Conservation (phyloP, 2,888 invertebrate genomes). For the Cerastoderma edule region DNA sequence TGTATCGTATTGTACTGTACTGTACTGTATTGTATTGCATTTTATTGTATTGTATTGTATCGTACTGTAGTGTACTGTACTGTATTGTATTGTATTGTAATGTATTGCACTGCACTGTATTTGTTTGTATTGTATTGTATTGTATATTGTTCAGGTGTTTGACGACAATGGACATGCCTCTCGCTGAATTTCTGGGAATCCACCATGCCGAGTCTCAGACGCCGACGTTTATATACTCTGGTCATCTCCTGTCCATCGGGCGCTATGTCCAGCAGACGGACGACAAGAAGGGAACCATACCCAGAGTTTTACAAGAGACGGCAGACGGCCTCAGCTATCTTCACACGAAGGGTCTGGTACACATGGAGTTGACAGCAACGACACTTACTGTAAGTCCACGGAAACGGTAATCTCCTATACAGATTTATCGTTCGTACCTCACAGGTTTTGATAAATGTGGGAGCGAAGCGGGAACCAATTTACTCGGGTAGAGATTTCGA, state of each 20-base stretch:
- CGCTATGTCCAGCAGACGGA: conserved; percentile 37
- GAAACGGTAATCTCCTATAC: background rate
- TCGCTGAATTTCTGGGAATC: conserved; percentile 74
- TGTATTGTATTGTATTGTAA: too few relatives aligned
- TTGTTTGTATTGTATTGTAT: too few relatives aligned
- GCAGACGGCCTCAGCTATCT: conserved; percentile 70
- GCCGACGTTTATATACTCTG: conserved; percentile 68
- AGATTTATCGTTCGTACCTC: too few relatives aligned
- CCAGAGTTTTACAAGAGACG: conserved; percentile 51
- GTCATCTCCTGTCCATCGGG: conserved; percentile 60
- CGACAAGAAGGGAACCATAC: background rate
- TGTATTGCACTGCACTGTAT: too few relatives aligned
- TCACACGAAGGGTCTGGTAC: conserved; percentile 75
- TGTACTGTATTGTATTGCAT: too few relatives aligned
- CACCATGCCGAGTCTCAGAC: conserved; percentile 61
- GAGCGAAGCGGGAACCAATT: too few relatives aligned
- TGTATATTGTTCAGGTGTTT: conserved; percentile 63
- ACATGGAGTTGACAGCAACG: conserved; percentile 76
- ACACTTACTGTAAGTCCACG: conserved; percentile 72
- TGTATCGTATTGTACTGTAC: too few relatives aligned
- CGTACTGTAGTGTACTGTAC: too few relatives aligned
- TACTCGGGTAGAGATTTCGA: too few relatives aligned
- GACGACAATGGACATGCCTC: conserved; percentile 45
- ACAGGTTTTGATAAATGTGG: too few relatives aligned
- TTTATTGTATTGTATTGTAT: too few relatives aligned